Percentiles rank a stretch among this genome's conserved stretches.
Evolutionary conservation across 1,140 invertebrate species (phyloP).

Genomic region (Listronotus bonariensis): DNA sequence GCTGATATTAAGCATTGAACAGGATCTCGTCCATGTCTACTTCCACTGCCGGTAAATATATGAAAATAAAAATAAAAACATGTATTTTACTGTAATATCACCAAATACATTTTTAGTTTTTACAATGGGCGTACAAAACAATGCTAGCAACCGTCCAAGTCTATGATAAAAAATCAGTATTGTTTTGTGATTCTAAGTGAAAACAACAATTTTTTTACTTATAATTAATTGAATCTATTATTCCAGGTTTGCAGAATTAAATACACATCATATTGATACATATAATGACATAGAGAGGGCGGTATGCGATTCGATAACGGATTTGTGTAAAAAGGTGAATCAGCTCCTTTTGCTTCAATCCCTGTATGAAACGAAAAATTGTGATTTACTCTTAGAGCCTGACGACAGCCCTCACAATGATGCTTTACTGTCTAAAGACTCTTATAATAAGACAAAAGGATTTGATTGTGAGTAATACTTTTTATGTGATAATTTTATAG

Average conservation of each 20-base stretch:
- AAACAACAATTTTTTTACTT: too few species aligned
- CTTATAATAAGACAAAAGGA: slow-evolving; percentile 44
- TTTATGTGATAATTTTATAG: too few species aligned
- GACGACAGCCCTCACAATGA: slow-evolving; percentile 55
- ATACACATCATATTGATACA: slow-evolving; percentile 59
- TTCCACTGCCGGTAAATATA: slow-evolving; percentile 72
- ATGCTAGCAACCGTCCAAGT: too few species aligned
- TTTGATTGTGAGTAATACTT: slow-evolving; percentile 45
- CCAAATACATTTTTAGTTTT: too few species aligned
- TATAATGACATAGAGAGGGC: slow-evolving; percentile 62
- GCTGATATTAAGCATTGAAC: slow-evolving; percentile 70
- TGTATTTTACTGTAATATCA: too few species aligned
- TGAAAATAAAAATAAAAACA: too few species aligned
- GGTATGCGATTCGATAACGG: slow-evolving; percentile 62
- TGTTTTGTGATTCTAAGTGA: too few species aligned
- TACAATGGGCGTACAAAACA: too few species aligned
- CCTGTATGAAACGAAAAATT: slow-evolving; percentile 72
- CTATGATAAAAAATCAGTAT: too few species aligned
- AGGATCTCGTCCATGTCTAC: slow-evolving; percentile 67
- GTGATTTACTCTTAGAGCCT: slow-evolving; percentile 71
- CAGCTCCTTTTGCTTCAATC: slow-evolving; percentile 73
- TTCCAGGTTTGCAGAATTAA: slow-evolving; percentile 62
- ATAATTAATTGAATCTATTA: slow-evolving; percentile 12
- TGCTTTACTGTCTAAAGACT: slow-evolving; percentile 25
- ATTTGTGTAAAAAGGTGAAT: slow-evolving; percentile 71